Evolutionary conservation across 2,113 vertebrate genomes (phyloP), one percentile per base, ranked within the genome.

Genomic region (Dicaeum eximium): DNA sequence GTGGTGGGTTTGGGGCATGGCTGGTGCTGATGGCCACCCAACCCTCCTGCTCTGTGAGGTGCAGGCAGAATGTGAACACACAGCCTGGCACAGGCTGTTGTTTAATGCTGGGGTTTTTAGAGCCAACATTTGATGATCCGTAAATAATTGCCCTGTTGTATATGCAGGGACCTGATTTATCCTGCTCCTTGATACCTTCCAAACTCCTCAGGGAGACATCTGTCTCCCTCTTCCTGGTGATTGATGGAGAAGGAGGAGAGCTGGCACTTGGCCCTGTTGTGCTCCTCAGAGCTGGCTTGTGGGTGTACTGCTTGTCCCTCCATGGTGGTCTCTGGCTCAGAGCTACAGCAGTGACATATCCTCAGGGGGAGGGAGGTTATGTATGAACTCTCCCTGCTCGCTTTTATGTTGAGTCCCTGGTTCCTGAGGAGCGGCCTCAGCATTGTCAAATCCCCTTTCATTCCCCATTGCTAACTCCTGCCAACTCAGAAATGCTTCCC

Each of bases 131-230:
- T 95, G 88, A 86, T 96, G 44, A 92, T 45, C 85, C 0, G 0
- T 78, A 92, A 92, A 80, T 94, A 96, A 92, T 83, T 67, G 40
- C 75, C 22, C 35, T 1, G 7, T 51, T 95, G n/a, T 47, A 66
- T 94, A 31, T 42, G 44, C 69, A 88, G 72, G 48, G 75, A 86
- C 64, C 82, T 93, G 93, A 93, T 81, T 90, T 86, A 74, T 94
- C 94, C 85, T 94, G 84, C 50, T 90, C 50, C 50, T 79, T 0
- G 2, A 79, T 91, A 91, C 74, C 66, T 96, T 78, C 90, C 93
- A 97, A 97, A 38, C 87, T 80, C 94, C 93, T 78, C 1, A 0
- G 64, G 90, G 88, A 90, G 47, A 51, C 40, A 62, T 73, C 81
- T 78, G 56, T 40, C 87, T 96, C 64, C 80, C 61, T 83, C 33